Percentiles rank a stretch among this genome's conserved stretches.
Evolutionary conservation across 2,888 invertebrate species (phyloP).

Genomic region (Drosophila percnosoma): DNA sequence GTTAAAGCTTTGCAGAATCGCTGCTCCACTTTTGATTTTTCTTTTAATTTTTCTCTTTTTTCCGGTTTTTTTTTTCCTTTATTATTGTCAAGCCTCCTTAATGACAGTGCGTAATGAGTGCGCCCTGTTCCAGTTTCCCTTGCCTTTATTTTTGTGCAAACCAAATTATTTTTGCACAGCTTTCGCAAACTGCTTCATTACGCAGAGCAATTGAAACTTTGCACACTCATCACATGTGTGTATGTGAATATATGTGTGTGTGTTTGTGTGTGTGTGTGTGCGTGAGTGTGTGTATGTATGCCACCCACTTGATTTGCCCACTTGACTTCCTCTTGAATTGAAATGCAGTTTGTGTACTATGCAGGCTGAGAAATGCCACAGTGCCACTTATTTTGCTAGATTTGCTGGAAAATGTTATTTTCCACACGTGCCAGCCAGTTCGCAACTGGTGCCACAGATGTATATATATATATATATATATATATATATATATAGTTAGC

Average conservation of each 20-base stretch:
- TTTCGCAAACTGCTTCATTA: slow-evolving; percentile 63
- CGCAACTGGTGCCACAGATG: neutral
- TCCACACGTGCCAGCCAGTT: slow-evolving; percentile 35
- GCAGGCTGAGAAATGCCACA: slow-evolving; percentile 55
- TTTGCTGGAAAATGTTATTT: slow-evolving; percentile 55
- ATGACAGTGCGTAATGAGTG: slow-evolving; percentile 55
- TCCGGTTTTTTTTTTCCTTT: neutral
- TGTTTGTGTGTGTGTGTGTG: neutral
- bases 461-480: slow-evolving; percentile 3
- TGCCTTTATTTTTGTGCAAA: slow-evolving; percentile 32
- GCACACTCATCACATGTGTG: slow-evolving; percentile 27
- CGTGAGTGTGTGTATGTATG: slow-evolving; percentile 20
- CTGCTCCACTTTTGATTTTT: slow-evolving; percentile 44
- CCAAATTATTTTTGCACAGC: slow-evolving; percentile 62
- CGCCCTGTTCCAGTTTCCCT: slow-evolving; percentile 55
- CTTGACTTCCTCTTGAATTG: slow-evolving; percentile 66
- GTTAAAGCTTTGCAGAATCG: slow-evolving; percentile 50
- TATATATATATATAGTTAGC: slow-evolving; percentile 1
- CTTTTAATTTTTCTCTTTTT: neutral
- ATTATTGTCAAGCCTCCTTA: slow-evolving; percentile 56
- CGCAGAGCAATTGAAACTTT: slow-evolving; percentile 66
- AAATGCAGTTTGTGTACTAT: slow-evolving; percentile 62
- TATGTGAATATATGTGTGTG: slow-evolving; percentile 1
- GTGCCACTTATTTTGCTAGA: slow-evolving; percentile 67
- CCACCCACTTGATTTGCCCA: slow-evolving; percentile 46